Conservation (phyloP, 30 jellyfish, hydroid and myxozoan species). For the Clytia hemisphaerica region DNA sequence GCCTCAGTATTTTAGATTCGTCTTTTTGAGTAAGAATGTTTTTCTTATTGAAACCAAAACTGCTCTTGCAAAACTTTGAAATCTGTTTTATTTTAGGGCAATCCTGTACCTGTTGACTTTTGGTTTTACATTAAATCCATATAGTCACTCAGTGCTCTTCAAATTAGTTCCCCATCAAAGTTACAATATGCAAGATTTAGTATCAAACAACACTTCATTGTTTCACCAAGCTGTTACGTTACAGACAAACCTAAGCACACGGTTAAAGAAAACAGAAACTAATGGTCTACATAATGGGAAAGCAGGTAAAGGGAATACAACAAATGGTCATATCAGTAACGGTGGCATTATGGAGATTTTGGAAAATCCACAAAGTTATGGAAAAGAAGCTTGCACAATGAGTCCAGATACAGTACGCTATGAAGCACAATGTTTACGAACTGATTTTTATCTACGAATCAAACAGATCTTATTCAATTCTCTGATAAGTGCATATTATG, state of each 20-base stretch:
- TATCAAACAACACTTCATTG: constrained; percentile 64
- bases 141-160: constrained; percentile 67
- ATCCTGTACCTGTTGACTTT: constrained; percentile 83
- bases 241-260: constrained; percentile 14
- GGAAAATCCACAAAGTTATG: constrained; percentile 16
- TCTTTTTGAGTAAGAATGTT: background rate
- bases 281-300: constrained; percentile 1
- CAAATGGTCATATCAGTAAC: too few relatives aligned
- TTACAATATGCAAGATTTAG: constrained; percentile 61
- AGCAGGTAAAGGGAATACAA: too few relatives aligned
- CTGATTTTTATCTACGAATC: constrained; percentile 83
- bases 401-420: constrained; percentile 90
- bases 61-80: background rate
- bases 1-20: too few relatives aligned
- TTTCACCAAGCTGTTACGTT: constrained; percentile 55
- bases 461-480: constrained; percentile 84
- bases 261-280: constrained; percentile 18
- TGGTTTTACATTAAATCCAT: constrained; percentile 83
- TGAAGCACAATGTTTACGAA: constrained; percentile 87
- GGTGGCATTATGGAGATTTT: too few relatives aligned
- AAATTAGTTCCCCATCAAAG: constrained; percentile 72
- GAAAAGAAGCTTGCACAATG: constrained; percentile 62
- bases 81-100: constrained; percentile 27
- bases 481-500: constrained; percentile 83
- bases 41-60: background rate